Evolutionary conservation across 2,888 invertebrate species (phyloP).

Genomic region (Leucoma salicis): DNA sequence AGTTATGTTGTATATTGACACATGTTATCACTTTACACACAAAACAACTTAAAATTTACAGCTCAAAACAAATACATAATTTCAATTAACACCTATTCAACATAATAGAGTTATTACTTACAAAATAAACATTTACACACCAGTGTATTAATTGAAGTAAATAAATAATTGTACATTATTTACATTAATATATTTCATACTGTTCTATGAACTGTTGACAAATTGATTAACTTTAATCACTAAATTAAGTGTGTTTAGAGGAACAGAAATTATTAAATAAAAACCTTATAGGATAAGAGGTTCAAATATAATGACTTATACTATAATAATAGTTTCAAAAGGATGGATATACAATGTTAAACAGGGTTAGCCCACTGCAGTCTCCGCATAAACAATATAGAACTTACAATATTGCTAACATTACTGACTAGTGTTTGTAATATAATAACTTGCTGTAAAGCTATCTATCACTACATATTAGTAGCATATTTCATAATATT

Average conservation of each 20-base stretch:
- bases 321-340: background rate
- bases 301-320: background rate
- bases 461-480: slow-evolving; percentile 21
- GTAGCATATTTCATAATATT: slow-evolving; percentile 11
- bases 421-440: slow-evolving; percentile 63
- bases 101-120: slow-evolving; percentile 72
- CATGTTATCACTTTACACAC: slow-evolving; percentile 77
- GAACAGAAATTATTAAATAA: background rate
- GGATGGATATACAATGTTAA: background rate
- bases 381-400: background rate
- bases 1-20: slow-evolving; percentile 79
- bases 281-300: background rate
- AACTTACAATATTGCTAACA: slow-evolving; percentile 22
- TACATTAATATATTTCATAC: background rate
- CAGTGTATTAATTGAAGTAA: slow-evolving; percentile 47
- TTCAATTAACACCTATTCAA: slow-evolving; percentile 63
- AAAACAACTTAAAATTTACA: slow-evolving; percentile 79
- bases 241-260: background rate
- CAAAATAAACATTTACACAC: slow-evolving; percentile 62
- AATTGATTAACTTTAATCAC: background rate
- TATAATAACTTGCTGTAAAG: slow-evolving; percentile 32
- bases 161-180: slow-evolving; percentile 32
- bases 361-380: background rate
- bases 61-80: slow-evolving; percentile 67
- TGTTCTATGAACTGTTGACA: background rate